Base-by-base conservation (phyloP, 1,140 invertebrate species). In the Oryctes rhinoceros region DNA sequence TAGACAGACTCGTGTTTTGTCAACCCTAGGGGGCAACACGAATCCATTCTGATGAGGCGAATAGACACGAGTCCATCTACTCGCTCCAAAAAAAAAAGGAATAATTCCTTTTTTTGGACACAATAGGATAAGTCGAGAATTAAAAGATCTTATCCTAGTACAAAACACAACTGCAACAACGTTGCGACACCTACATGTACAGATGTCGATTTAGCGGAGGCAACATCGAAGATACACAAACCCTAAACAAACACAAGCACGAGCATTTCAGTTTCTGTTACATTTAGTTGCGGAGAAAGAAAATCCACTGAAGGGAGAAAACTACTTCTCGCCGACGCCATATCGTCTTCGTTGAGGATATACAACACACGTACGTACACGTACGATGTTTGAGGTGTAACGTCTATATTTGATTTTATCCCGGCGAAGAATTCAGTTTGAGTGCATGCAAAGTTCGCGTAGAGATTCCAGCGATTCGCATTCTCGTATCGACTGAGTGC, bases 351-450 rank as follows among this genome's bases (percentile, higher is more conserved):
- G 11, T 30, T 7, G 11, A 71, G 35, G 20, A 24, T 35, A 71
- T 24, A 35, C 62, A 67, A 47, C 35, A 76, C 75, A 39, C 75
- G 47, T 76, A 9, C 37, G 37, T 76, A 47, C 20, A 59, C 15
- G 13, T 59, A 18, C 18, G 5, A 37, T 59, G 71, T 53, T 80
- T 24, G 71, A 75, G 48, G 65, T 71, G 75, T 80, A 80, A 80
- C 47, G 48, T 80, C 75, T 80, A 80, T 80, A 80, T 80, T 80
- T 80, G 79, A 80, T 80, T 80, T 80, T 76, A 71, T 71, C 48
- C 62, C 79, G 39, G 71, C 18, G 79, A 80, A 48, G 39, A 74
- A 80, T 76, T 80, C 75, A 74, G 44, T 53, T 76, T 44, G 71
- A 80, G 79, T 76, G 67, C 44, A 75, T 80, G 71, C 79, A 76